These are phyloP conservation scores for Ctenicera cuprea DNA, from an alignment of 2,888 invertebrate species.

Conservation along the genomic window DNA sequence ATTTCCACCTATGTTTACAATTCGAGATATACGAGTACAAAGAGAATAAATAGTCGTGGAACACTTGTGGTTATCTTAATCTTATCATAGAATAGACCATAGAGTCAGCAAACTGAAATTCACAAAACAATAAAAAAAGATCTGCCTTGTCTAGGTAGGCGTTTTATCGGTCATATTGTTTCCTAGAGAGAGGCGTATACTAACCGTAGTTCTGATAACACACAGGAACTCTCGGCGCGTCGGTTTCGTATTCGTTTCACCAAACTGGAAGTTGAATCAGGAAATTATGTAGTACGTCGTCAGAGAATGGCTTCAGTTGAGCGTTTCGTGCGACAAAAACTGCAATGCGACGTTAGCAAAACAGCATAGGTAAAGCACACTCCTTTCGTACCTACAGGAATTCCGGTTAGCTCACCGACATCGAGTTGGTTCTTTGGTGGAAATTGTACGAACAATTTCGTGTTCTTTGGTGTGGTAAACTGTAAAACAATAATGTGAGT, in stretches of 20 bases:
- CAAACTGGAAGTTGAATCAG: constrained; percentile 32
- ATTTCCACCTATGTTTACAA: too few species aligned
- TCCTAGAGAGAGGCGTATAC: constrained; percentile 28
- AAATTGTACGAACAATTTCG: neutral
- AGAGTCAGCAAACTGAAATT: too few species aligned
- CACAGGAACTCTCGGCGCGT: constrained; percentile 17
- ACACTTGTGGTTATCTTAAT: too few species aligned
- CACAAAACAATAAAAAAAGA: too few species aligned
- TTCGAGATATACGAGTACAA: too few species aligned
- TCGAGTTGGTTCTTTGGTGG: neutral
- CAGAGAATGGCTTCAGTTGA: constrained; percentile 19
- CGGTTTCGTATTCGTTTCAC: constrained; percentile 25
- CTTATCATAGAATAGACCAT: too few species aligned
- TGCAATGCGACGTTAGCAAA: constrained; percentile 18
- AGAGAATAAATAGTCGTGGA: too few species aligned
- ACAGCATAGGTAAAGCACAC: neutral
- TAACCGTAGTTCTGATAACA: constrained; percentile 26
- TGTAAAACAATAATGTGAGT: constrained; percentile 5
- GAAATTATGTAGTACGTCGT: constrained; percentile 22
- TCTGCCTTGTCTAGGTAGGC: too few species aligned
- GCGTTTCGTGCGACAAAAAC: constrained; percentile 4
- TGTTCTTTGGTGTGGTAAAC: constrained; percentile 21
- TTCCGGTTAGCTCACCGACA: neutral
- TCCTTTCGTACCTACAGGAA: neutral
- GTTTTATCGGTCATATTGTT: constrained; percentile 27